Evolutionary conservation across 1,140 invertebrate genomes (phyloP).

Genomic region (Procambarus virginalis): DNA sequence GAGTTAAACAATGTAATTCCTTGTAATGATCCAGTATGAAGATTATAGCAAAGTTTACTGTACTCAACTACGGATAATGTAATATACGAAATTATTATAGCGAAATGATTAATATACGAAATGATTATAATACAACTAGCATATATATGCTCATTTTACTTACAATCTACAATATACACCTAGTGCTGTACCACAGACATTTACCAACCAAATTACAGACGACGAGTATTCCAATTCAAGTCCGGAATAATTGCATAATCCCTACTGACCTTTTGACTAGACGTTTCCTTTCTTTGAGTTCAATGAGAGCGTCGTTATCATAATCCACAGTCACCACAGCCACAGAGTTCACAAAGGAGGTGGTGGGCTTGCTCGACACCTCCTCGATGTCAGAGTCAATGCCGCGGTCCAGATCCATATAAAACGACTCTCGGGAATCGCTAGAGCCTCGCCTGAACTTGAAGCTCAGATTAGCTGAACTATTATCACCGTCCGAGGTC

Average conservation of each 20-base stretch:
- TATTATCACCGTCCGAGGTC: slow-evolving; percentile 6
- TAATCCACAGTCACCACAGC: neutral
- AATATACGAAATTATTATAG: too few species aligned
- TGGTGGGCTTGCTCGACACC: slow-evolving; percentile 23
- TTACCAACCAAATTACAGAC: too few species aligned
- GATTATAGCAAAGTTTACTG: too few species aligned
- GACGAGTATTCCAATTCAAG: too few species aligned
- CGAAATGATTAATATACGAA: too few species aligned
- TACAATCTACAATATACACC: too few species aligned
- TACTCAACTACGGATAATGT: too few species aligned
- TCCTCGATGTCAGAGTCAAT: slow-evolving; percentile 63
- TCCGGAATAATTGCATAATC: neutral
- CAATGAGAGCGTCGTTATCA: neutral
- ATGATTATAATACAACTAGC: too few species aligned
- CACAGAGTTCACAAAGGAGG: neutral
- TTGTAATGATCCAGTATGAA: too few species aligned
- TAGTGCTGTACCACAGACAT: too few species aligned
- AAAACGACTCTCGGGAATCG: slow-evolving; percentile 55
- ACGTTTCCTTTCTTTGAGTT: slow-evolving; percentile 20
- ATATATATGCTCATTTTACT: too few species aligned
- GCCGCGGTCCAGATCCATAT: slow-evolving; percentile 57
- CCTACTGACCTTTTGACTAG: slow-evolving; percentile 20
- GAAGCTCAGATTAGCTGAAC: slow-evolving; percentile 37
- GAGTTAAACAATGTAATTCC: too few species aligned
- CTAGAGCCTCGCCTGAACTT: slow-evolving; percentile 42